Evolutionary conservation across 1,140 invertebrate species (phyloP), one percentile per base, ranked within the genome.

Genomic region (Bombus turneri): DNA sequence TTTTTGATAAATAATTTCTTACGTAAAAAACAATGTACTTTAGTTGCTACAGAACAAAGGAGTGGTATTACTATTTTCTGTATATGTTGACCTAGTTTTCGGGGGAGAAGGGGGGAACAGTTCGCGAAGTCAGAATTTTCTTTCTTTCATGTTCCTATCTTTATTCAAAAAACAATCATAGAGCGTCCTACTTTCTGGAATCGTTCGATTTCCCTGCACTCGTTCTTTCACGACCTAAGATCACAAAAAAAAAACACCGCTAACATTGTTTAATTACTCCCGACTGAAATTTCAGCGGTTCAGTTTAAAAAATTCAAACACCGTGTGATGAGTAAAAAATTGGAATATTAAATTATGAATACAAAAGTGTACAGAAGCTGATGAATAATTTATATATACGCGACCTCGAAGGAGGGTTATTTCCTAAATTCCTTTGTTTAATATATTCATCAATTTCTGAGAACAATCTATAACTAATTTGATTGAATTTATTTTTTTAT

Each of bases 41-140:
- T 68, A 34, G 8, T 3, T 22, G 31, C 9, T 22, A 25, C 9
- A 4, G 1, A 15, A 68, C 31, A 66, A 31, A 31, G 5, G 13
- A 37, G 18, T 25, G 22, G 18, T 37, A 68, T 9, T 68, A 68
- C 34, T 10, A 68, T 18, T 34, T 66, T 10, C 18, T 68, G 31
- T 34, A 68, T 34, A 68, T 9, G 31, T 22, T 22, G 66, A 68
- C 66, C 66, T 37, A 68, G 31, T 68, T 68, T 37, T 25, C 0
- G 18, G 10, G 3, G 2, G 15, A n/a, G 1, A 2, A 3, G 0
- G 8, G 31, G 22, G 10, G 1, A 37, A 37, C 9, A 68, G 18
- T 22, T 3, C 34, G 18, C 18, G 9, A 68, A 68, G 66, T 68
- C 31, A 68, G 34, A 22, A 68, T 37, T 37, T 64, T 6, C 62